Percentiles rank a stretch among this genome's conserved stretches.
phyloP scores from a whole-genome alignment of 2,888 invertebrate genomes.

The Dendrolimus houi region DNA sequence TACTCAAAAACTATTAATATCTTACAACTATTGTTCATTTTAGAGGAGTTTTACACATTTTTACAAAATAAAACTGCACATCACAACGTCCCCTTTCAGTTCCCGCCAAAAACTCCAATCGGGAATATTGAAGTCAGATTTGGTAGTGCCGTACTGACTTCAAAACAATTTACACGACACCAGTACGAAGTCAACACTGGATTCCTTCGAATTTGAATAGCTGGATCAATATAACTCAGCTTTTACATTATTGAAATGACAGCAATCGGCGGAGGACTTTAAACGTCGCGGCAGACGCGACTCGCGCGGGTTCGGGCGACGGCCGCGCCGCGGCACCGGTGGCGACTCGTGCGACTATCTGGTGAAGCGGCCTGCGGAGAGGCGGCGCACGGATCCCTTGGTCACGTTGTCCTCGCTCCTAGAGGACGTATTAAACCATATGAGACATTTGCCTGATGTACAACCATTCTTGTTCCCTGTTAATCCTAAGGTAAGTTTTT shows the following conservation, averaged over 20 bases:
- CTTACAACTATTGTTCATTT: no score
- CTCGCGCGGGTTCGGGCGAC: slow-evolving; percentile 46
- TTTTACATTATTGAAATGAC: background rate
- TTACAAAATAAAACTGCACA: no score
- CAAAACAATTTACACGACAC: no score
- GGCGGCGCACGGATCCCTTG: slow-evolving; percentile 95
- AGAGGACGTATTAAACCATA: slow-evolving; percentile 93
- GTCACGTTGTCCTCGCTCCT: slow-evolving; percentile 95
- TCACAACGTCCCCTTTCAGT: no score
- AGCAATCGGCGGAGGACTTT: slow-evolving; percentile 90
- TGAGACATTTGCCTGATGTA: slow-evolving; percentile 94
- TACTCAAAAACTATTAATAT: no score
- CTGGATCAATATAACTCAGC: no score
- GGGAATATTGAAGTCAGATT: no score
- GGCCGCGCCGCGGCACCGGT: slow-evolving; percentile 45
- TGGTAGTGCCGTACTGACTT: no score
- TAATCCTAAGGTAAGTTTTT: slow-evolving; percentile 84
- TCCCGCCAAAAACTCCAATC: no score
- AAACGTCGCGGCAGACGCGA: slow-evolving; percentile 85
- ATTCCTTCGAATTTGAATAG: no score
- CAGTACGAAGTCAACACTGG: no score
- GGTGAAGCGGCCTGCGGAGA: slow-evolving; percentile 89
- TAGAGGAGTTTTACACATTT: no score
- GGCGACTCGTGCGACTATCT: slow-evolving; percentile 85
- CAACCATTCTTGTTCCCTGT: slow-evolving; percentile 96